Evolutionary conservation across 64 coral and sea anemone genomes (phyloP).

Genomic region (Hydrozoanthus tunicans): DNA sequence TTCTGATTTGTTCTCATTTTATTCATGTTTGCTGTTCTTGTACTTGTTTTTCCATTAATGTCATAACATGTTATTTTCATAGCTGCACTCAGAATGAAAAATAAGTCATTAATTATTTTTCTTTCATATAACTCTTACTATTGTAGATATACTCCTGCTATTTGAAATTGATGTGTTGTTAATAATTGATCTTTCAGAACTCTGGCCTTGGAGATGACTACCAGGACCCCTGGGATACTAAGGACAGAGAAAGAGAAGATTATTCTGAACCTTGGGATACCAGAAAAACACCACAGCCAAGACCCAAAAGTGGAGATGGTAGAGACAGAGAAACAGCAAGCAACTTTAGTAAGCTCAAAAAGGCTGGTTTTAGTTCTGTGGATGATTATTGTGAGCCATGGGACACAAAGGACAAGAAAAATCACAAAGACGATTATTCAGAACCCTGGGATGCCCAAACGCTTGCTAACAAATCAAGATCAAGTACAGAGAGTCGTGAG

Average conservation of each 20-base stretch:
- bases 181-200: neutral
- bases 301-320: conserved; percentile 42
- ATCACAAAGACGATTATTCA: conserved; percentile 72
- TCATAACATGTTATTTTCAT: too few species aligned
- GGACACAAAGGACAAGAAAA: conserved; percentile 58
- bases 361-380: conserved; percentile 12
- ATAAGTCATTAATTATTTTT: too few species aligned
- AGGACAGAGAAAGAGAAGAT: conserved; percentile 10
- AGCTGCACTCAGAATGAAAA: too few species aligned
- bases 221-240: conserved; percentile 48
- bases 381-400: conserved; percentile 89
- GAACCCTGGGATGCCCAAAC: conserved; percentile 88
- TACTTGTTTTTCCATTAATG: too few species aligned
- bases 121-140: too few species aligned
- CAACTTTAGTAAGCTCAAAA: neutral
- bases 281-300: conserved; percentile 1
- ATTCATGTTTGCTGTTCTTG: too few species aligned
- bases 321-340: conserved; percentile 13
- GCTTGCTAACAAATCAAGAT: neutral
- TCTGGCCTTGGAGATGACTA: conserved; percentile 60
- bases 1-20: too few species aligned
- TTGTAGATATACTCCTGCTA: too few species aligned
- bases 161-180: neutral
- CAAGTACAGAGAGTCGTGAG: conserved; percentile 25
- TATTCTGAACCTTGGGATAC: conserved; percentile 48